These are phyloP conservation scores for Xylocampa areola DNA, from an alignment of 2,888 invertebrate species.

Conservation along the genomic window DNA sequence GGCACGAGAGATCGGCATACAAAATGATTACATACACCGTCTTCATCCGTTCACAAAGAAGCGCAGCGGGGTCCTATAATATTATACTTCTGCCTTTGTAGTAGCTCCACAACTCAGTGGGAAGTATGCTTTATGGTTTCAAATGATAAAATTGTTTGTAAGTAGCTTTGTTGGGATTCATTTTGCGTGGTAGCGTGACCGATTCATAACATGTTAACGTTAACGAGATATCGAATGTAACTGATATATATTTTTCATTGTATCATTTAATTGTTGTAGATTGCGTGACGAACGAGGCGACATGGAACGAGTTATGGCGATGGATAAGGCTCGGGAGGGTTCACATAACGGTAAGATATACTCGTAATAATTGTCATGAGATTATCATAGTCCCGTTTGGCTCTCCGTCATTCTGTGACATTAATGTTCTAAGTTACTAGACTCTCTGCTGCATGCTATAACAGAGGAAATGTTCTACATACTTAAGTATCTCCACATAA, in stretches of 20 bases:
- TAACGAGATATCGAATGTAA: slow-evolving; percentile 77
- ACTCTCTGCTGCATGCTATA: slow-evolving; percentile 5
- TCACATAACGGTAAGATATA: slow-evolving; percentile 95
- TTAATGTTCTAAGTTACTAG: slow-evolving; percentile 19
- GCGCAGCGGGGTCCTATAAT: slow-evolving; percentile 87
- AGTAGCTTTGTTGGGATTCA: slow-evolving; percentile 84
- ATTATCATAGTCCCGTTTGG: slow-evolving; percentile 47
- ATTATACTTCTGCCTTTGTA: slow-evolving; percentile 88
- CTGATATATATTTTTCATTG: slow-evolving; percentile 59
- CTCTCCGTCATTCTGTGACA: slow-evolving; percentile 36
- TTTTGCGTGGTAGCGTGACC: slow-evolving; percentile 82
- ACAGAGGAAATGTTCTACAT: slow-evolving; percentile 3
- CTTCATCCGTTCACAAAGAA: slow-evolving; percentile 87
- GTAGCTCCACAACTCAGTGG: slow-evolving; percentile 85
- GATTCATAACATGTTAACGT: slow-evolving; percentile 73
- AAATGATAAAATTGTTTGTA: slow-evolving; percentile 89
- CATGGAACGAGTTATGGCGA: slow-evolving; percentile 94
- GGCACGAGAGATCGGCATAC: slow-evolving; percentile 83
- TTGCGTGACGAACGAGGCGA: slow-evolving; percentile 96
- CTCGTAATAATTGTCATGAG: slow-evolving; percentile 42
- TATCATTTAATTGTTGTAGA: slow-evolving; percentile 90
- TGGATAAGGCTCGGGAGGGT: slow-evolving; percentile 96
- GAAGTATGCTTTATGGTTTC: slow-evolving; percentile 88
- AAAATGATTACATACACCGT: slow-evolving; percentile 87
- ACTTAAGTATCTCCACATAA: no score